Base-by-base conservation (phyloP, 2,888 invertebrate genomes). In the Malthinus seriepunctatus region DNA sequence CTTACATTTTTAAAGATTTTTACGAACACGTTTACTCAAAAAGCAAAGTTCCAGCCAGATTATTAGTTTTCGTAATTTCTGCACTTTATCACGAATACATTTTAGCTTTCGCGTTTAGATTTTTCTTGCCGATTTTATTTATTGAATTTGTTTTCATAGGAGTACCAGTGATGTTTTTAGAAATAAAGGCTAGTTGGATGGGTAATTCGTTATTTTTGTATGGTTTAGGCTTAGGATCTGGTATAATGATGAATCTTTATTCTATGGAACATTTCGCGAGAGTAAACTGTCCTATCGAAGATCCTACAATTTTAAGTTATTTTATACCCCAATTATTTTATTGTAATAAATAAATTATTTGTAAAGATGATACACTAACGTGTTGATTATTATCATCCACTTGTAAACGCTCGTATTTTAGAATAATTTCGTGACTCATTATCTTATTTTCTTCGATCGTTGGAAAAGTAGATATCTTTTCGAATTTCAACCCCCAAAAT, bases 121-220 rank as follows among this genome's bases (percentile, higher is more conserved):
- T 94, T 76, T 94, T 94, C 78, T 94, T 93, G 71, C 97, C 97
- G 0, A 87, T 93, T 1, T 81, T 97, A 71, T 83, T 95, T 69
- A 66, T 90, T 8, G 78, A 90, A 67, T 97, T 97, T 72, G 88
- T 86, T 32, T 83, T 86, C 0, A 79, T 88, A 31, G 90, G 93
- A 8, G 78, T 85, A 66, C 73, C 83, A n/a, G 73, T 87, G 48
- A 71, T 83, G 11, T 81, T 84, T n/a, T 56, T 88, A 0, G 81
- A 84, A 0, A 81, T 82, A 0, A 78, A 78, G 3, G 72, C 75
- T 1, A 72, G 75, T 0, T 61, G 70, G n/a, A 69, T 83, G 1
- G 86, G 90, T 50, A 97, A 97, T 75, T 80, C 94, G n/a, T 81
- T 94, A 52, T 82, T 97, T 74, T 96, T 95, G 94, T 84, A 91